Evolutionary conservation across 2,797 vertebrate genomes (phyloP), one percentile per base, ranked within the genome.

Genomic region (Novumbra hubbsi): DNA sequence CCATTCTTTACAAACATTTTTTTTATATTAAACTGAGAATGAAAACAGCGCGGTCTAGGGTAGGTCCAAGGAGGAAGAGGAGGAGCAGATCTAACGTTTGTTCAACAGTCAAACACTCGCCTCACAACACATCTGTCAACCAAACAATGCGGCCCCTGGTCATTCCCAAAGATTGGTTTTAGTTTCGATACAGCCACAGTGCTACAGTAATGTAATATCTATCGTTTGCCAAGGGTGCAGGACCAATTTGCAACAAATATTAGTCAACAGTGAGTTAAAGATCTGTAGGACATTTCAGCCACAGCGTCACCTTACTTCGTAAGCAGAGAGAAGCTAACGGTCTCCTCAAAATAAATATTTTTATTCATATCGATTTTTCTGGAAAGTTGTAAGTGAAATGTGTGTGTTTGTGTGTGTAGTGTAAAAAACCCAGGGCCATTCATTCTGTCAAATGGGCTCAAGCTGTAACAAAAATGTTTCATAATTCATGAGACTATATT

Each of bases 31-130:
- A 34, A 32, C 14, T 64, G 14, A 27, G 71, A 71, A 15, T 60
- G 30, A 49, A 67, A 83, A 45, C 48, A 24, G 73, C 82, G 91
- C 85, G 90, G 90, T 92, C 89, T 92, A 92, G 89, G 87, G 86
- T 93, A 92, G 92, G 92, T 94, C 86, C 90, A 84, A 78, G 88
- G 85, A 85, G 83, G 84, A 75, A 73, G 91, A 81, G 86, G 84
- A 86, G 90, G 86, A 92, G 82, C 87, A 93, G 89, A 78, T 89
- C 85, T 88, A 89, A 83, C 89, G 87, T 91, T 85, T 73, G 84
- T 79, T 79, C 83, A 91, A 86, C 83, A 91, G 86, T 82, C 84
- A 90, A 86, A 77, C 81, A 87, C 76, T 87, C 74, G 85, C 76
- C 85, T 90, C 84, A 89, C 28, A 90, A 73, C 78, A 85, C 90